These are phyloP conservation scores for Rousettus madagascariensis DNA, from an alignment of 2,797 vertebrate species.

Conservation along the genomic window DNA sequence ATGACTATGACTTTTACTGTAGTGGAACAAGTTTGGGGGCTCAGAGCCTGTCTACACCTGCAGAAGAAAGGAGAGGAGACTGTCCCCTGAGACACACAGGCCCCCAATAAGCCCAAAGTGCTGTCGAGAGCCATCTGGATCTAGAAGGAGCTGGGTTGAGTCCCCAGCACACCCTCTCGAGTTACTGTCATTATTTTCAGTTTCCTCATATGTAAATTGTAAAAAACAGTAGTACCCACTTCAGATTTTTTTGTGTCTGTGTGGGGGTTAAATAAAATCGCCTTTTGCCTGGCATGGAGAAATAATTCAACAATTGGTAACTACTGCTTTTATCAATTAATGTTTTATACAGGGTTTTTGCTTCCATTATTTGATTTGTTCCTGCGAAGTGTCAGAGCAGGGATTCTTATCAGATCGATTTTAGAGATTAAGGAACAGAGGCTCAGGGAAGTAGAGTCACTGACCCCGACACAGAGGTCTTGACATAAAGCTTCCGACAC, in stretches of 20 bases:
- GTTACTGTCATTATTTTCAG: neutral
- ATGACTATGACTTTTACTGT: neutral
- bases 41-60: neutral
- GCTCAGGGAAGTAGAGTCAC: neutral
- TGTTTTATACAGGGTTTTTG: neutral
- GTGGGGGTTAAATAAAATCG: neutral
- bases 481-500: neutral
- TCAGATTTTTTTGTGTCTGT: neutral
- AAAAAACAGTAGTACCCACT: neutral
- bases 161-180: neutral
- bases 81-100: no score
- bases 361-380: neutral
- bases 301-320: neutral
- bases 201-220: neutral
- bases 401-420: neutral
- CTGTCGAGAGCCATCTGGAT: neutral
- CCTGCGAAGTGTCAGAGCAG: conserved; percentile 5
- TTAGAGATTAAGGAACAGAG: conserved; percentile 2
- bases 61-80: neutral
- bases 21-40: neutral
- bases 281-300: neutral
- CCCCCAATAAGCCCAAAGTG: neutral
- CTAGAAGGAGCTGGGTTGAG: neutral
- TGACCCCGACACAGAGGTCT: neutral
- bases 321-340: neutral